These are phyloP conservation scores for Acanthopagrus latus DNA, from an alignment of 2,797 vertebrate species.

Conservation along the genomic window DNA sequence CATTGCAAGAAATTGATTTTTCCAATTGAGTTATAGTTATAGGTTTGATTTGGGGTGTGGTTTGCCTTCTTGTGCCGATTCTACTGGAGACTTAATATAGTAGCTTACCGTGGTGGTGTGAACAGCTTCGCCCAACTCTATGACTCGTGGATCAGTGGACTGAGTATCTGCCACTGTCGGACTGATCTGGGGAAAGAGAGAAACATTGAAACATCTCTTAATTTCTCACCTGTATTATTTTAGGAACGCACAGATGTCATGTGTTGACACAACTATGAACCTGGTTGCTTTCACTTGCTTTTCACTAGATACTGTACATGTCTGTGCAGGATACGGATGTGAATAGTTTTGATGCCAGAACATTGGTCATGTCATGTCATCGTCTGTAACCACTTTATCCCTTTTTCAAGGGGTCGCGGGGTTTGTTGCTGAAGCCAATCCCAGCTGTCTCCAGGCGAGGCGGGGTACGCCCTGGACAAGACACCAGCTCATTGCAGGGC, in stretches of 20 bases:
- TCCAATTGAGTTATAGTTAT: no score
- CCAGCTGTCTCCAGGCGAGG: no score
- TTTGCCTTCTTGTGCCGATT: background rate
- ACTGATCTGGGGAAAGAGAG: slow-evolving; percentile 85
- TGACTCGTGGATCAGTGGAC: slow-evolving; percentile 84
- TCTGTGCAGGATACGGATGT: background rate
- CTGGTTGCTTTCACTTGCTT: no score
- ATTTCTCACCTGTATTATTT: background rate
- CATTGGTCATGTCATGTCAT: no score
- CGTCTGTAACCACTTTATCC: no score
- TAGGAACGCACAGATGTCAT: background rate
- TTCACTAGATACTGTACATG: no score
- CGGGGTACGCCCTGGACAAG: no score
- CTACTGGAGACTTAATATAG: background rate
- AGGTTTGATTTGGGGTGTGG: background rate
- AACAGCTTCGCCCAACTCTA: slow-evolving; percentile 81
- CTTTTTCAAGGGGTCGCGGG: no score
- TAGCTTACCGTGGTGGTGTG: slow-evolving; percentile 73
- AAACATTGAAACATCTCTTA: no score
- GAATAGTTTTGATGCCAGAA: background rate
- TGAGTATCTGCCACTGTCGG: slow-evolving; percentile 86
- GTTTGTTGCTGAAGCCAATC: no score
- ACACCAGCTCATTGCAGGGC: no score
- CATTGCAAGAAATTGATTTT: background rate
- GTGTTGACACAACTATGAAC: background rate